A percentile compares a stretch with the other conserved stretches of the same genome.
phyloP scores from a whole-genome alignment of 2,888 invertebrate species.

The Standfussiana lucernea region DNA sequence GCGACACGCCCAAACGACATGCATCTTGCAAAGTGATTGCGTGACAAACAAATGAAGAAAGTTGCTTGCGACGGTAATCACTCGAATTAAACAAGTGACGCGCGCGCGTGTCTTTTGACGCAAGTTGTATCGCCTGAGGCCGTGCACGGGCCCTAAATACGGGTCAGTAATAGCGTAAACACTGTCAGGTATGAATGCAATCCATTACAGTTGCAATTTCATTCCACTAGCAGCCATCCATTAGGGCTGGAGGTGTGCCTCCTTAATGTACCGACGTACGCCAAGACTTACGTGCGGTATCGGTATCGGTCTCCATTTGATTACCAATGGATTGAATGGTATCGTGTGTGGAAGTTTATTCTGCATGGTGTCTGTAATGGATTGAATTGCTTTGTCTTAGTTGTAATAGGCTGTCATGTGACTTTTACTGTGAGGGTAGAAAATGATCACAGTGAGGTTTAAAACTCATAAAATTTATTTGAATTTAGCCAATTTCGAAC shows the following conservation, averaged over 20 bases:
- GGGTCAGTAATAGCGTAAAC: slow-evolving; percentile 80
- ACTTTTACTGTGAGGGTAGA: too few species aligned
- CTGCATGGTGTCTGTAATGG: slow-evolving; percentile 36
- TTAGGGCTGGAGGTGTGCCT: slow-evolving; percentile 79
- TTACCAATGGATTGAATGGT: slow-evolving; percentile 46
- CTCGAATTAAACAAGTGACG: background rate
- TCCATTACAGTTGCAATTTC: slow-evolving; percentile 81
- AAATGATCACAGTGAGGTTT: background rate
- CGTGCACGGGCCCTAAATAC: slow-evolving; percentile 25
- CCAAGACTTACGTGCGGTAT: slow-evolving; percentile 62
- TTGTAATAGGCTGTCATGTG: background rate
- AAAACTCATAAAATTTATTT: background rate
- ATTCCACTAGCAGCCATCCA: slow-evolving; percentile 70
- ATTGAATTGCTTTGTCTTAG: slow-evolving; percentile 25
- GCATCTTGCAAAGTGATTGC: background rate
- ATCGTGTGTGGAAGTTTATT: slow-evolving; percentile 28
- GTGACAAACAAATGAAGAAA: background rate
- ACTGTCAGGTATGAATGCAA: slow-evolving; percentile 73
- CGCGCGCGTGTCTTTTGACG: background rate
- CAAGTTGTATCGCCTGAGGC: background rate
- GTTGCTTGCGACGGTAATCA: background rate
- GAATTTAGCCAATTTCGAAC: background rate
- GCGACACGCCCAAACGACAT: background rate
- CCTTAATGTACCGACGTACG: slow-evolving; percentile 68
- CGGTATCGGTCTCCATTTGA: slow-evolving; percentile 66